Base-by-base conservation (phyloP, 37 sponge, comb jelly and placozoan genomes). In the Ephydatia muelleri region DNA sequence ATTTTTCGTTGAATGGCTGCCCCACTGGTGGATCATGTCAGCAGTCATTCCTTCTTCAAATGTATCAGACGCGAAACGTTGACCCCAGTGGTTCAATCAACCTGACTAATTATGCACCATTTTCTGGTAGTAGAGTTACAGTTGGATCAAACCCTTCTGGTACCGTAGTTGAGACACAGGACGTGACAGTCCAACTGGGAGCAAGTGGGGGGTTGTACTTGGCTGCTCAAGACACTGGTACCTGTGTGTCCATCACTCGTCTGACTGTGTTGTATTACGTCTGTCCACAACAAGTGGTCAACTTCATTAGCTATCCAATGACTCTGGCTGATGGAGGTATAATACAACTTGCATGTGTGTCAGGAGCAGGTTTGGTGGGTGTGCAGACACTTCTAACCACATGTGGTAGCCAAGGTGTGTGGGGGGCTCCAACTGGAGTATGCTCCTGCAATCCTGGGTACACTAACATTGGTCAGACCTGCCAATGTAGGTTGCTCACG, bases 181-280 rank as follows among this genome's bases (percentile, higher is more conserved):
- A 47, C 14, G 72, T 34, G 32, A 3, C 29, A 16, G 32, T 34
- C 11, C 32, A 3, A 5, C 57, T 57, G 16, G 57, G 19, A 57
- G 19, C 19, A 19, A 57, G 19, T 57, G 57, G 57, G 16, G 84
- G 84, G 16, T n/a, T 85, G 38, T 90, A 85, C 36, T 25, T 90
- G 28, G 81, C 82, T 26, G 34, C 85, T 14, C 13, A 9, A 39
- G 85, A 84, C 31, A 29, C 25, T 67, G 83, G 80, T 70, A 38
- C 90, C 11, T 90, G 90, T 75, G 32, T 79, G 21, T 21, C 37
- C 30, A 65, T 90, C 35, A 2, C 31, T 49, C 75, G 82, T 35
- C 34, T 90, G 26, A n/a, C 81, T 31, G 82, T 90, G 32, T 90
- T 76, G 65, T 90, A 90, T 66, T 38, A 80, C 75, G 80, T 85